Evolutionary conservation across 1,140 invertebrate species (phyloP).

Genomic region (Leptinotarsa texana): DNA sequence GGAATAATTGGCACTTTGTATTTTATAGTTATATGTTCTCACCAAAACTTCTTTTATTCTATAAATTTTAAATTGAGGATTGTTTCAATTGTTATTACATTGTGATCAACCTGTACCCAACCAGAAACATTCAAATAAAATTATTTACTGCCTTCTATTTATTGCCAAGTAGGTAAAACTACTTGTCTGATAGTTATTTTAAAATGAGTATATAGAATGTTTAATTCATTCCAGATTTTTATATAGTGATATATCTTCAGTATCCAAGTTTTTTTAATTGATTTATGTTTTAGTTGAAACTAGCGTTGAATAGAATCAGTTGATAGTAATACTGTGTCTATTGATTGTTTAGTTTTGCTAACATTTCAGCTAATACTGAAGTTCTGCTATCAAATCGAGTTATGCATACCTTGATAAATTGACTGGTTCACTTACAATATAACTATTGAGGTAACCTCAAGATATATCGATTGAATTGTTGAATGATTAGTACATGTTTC

Average conservation of each 20-base stretch:
- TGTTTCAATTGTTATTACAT: neutral
- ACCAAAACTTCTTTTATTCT: neutral
- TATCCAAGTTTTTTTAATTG: neutral
- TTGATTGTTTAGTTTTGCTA: no score
- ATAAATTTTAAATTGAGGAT: conserved; percentile 4
- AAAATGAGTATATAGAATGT: conserved; percentile 7
- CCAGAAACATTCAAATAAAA: conserved; percentile 1
- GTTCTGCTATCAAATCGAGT: no score
- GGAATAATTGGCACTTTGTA: neutral
- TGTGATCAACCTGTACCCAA: neutral
- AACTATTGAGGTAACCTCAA: no score
- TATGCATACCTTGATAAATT: no score
- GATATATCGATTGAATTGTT: no score
- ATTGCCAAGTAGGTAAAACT: conserved; percentile 11
- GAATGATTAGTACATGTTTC: no score
- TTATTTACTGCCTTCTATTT: conserved; percentile 9
- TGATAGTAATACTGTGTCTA: no score
- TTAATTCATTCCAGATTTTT: conserved; percentile 20
- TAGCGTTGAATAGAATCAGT: no score
- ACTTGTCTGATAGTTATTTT: neutral
- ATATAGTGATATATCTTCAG: neutral
- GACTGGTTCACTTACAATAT: no score
- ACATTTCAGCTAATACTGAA: no score
- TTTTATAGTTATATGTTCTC: conserved; percentile 1
- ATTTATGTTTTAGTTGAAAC: no score